A percentile compares a stretch with the other conserved stretches of the same genome.
Conservation (phyloP, 1,140 invertebrate genomes). For the Cydia splendana region DNA sequence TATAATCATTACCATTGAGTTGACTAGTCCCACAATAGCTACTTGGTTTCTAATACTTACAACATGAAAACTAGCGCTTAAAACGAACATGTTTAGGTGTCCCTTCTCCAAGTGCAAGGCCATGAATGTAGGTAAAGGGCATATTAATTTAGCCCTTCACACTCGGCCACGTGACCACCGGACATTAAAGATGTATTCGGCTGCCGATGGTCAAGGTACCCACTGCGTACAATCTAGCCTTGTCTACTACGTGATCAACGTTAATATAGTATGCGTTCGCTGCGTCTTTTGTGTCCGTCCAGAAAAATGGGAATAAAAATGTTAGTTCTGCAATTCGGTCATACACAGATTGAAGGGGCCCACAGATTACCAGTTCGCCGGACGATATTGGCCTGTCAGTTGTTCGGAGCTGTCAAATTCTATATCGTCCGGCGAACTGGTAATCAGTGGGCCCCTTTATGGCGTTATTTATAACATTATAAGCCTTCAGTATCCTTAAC, state of each 20-base stretch:
- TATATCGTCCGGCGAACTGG: no score
- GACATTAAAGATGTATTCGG: constrained; percentile 28
- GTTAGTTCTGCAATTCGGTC: neutral
- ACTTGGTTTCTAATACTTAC: no score
- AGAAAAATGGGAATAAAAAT: neutral
- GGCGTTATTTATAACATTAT: no score
- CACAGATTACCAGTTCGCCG: no score
- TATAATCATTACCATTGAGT: no score
- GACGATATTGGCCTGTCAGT: no score
- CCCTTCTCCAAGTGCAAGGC: constrained; percentile 2
- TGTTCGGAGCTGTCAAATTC: no score
- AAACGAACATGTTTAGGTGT: neutral
- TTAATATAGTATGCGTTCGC: neutral
- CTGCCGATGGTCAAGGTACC: neutral
- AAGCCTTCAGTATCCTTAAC: no score
- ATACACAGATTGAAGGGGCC: no score
- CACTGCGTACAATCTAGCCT: constrained; percentile 1
- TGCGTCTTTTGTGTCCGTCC: neutral
- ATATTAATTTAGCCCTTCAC: neutral
- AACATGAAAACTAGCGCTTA: no score
- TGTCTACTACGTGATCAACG: neutral
- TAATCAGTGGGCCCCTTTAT: no score
- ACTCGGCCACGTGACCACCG: neutral
- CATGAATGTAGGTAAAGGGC: constrained; percentile 9
- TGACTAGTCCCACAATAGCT: no score